Percentiles rank a stretch among this genome's conserved stretches.
phyloP scores from a whole-genome alignment of 1,140 invertebrate species.

The Macrotrachela quadricornifera region DNA sequence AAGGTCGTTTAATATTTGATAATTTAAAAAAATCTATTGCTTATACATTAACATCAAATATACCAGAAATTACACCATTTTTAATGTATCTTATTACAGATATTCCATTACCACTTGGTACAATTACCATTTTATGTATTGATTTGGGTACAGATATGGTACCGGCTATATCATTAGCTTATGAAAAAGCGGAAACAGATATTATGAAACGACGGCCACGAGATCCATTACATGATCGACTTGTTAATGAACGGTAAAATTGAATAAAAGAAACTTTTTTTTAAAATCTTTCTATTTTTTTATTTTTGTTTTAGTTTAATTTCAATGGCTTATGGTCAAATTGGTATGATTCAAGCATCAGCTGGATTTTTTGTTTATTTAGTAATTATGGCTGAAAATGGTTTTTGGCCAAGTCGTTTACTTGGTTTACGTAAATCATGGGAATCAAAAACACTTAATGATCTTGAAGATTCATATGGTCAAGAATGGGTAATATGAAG shows the following conservation, averaged over 20 bases:
- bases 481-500: constrained; percentile 50
- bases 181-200: constrained; percentile 81
- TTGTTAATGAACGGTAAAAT: constrained; percentile 59
- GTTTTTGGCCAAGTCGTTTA: constrained; percentile 60
- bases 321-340: constrained; percentile 15
- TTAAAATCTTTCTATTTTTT: not conserved
- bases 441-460: constrained; percentile 86
- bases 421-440: constrained; percentile 77
- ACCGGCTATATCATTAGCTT: constrained; percentile 90
- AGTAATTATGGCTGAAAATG: constrained; percentile 95
- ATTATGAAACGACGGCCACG: constrained; percentile 93
- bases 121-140: constrained; percentile 96
- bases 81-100: constrained; percentile 87
- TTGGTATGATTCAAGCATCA: constrained; percentile 80
- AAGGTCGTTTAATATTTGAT: constrained; percentile 50
- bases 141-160: constrained; percentile 97
- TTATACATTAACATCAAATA: constrained; percentile 94
- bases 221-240: constrained; percentile 71
- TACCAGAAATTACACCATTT: constrained; percentile 97
- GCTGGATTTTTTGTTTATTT: constrained; percentile 98
- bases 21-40: constrained; percentile 99
- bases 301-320: constrained; percentile 12
- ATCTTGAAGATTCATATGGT: constrained; percentile 83
- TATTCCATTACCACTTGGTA: constrained; percentile 86
- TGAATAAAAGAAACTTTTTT: not conserved